These are phyloP conservation scores for Apamea monoglypha DNA, from an alignment of 2,888 invertebrate genomes.

Conservation along the genomic window DNA sequence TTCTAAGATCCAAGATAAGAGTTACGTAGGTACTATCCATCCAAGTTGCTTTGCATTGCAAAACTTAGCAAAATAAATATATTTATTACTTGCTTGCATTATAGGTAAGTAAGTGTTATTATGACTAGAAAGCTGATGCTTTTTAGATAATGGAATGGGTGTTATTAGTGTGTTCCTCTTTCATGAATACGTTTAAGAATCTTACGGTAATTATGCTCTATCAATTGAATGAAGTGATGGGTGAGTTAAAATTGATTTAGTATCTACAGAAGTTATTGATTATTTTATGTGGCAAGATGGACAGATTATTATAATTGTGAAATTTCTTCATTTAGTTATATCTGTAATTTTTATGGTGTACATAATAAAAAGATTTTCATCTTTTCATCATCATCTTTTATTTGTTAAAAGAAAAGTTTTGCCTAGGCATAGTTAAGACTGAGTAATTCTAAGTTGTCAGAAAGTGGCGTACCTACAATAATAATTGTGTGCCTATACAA, in stretches of 20 bases:
- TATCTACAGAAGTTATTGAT: background rate
- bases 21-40: constrained; percentile 10
- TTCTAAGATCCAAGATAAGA: constrained; percentile 10
- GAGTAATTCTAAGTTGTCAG: too few relatives aligned
- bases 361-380: too few relatives aligned
- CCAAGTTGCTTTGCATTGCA: constrained; percentile 14
- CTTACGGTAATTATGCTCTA: background rate
- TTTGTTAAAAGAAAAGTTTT: background rate
- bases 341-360: background rate
- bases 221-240: background rate
- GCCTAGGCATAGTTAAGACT: background rate
- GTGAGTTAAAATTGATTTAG: background rate
- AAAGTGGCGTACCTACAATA: too few relatives aligned
- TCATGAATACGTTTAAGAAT: background rate
- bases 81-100: constrained; percentile 23
- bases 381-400: too few relatives aligned
- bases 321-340: background rate
- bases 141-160: constrained; percentile 23
- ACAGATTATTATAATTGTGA: background rate
- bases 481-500: background rate
- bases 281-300: background rate
- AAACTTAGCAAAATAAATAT: constrained; percentile 37
- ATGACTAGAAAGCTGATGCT: constrained; percentile 39
- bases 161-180: constrained; percentile 2
- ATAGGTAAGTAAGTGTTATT: constrained; percentile 8